A percentile compares a stretch with the other conserved stretches of the same genome.
phyloP scores from a whole-genome alignment of 2,797 vertebrate species.

The Chelon auratus region DNA sequence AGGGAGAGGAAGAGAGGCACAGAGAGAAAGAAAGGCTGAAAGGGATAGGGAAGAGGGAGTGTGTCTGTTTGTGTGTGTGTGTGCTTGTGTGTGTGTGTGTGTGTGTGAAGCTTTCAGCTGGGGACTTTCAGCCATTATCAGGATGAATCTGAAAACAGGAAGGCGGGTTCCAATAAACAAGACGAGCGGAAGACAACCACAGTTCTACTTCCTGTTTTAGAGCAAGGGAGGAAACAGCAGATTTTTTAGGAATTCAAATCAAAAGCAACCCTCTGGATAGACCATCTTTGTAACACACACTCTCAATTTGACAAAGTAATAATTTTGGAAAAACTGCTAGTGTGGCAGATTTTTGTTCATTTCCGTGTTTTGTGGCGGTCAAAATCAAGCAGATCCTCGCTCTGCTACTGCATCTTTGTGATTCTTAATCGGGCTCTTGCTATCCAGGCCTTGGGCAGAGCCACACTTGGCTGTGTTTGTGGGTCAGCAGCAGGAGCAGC shows the following conservation, averaged over 20 bases:
- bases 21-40: constrained; percentile 33
- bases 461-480: constrained; percentile 62
- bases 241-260: constrained; percentile 87
- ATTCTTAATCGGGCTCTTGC: constrained; percentile 41
- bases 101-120: constrained; percentile 52
- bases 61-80: constrained; percentile 35
- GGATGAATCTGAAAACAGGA: constrained; percentile 87
- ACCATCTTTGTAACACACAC: constrained; percentile 17
- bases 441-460: constrained; percentile 36
- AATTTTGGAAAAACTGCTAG: neutral
- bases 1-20: neutral
- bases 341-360: neutral
- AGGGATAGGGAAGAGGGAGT: constrained; percentile 34
- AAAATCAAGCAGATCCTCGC: constrained; percentile 41
- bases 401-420: constrained; percentile 28
- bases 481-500: constrained; percentile 53
- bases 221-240: constrained; percentile 80
- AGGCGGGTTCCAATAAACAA: constrained; percentile 85
- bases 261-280: constrained; percentile 44
- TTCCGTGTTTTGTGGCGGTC: constrained; percentile 1
- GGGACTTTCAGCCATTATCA: constrained; percentile 78
- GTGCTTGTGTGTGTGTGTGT: constrained; percentile 44
- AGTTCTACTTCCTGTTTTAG: constrained; percentile 83
- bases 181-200: constrained; percentile 76
- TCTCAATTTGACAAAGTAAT: neutral